A percentile compares a stretch with the other conserved stretches of the same genome.
Conservation (phyloP, 2,888 invertebrate species). For the Orthosia cruda region DNA sequence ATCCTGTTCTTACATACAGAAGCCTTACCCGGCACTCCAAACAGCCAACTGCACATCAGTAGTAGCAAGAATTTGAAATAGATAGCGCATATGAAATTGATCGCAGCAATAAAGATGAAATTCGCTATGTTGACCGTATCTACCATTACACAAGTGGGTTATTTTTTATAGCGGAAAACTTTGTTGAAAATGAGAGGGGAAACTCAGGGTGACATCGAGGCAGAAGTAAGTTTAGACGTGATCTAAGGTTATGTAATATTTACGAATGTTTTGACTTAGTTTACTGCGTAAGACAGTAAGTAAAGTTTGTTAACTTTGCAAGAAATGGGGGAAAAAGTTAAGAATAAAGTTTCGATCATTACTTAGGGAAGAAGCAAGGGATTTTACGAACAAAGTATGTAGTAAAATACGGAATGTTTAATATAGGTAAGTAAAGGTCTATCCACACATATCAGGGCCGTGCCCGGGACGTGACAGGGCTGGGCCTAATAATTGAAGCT, state of each 20-base stretch:
- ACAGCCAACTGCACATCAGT: too few relatives aligned
- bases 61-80: too few relatives aligned
- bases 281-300: background rate
- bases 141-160: background rate
- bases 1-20: too few relatives aligned
- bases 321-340: background rate
- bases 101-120: too few relatives aligned
- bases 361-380: constrained; percentile 5
- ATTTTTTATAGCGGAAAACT: background rate
- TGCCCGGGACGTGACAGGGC: too few relatives aligned
- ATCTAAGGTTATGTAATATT: constrained; percentile 23
- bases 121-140: too few relatives aligned
- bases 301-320: constrained; percentile 5
- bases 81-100: too few relatives aligned
- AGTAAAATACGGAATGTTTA: background rate
- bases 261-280: constrained; percentile 18
- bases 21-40: too few relatives aligned
- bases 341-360: background rate
- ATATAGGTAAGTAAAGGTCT: too few relatives aligned
- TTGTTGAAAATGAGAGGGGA: background rate
- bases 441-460: too few relatives aligned
- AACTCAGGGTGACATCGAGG: background rate
- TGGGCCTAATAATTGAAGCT: too few relatives aligned
- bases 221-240: background rate
- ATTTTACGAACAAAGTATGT: too few relatives aligned